These are phyloP conservation scores for Falco cherrug DNA, from an alignment of 2,797 vertebrate genomes.

Conservation along the genomic window DNA sequence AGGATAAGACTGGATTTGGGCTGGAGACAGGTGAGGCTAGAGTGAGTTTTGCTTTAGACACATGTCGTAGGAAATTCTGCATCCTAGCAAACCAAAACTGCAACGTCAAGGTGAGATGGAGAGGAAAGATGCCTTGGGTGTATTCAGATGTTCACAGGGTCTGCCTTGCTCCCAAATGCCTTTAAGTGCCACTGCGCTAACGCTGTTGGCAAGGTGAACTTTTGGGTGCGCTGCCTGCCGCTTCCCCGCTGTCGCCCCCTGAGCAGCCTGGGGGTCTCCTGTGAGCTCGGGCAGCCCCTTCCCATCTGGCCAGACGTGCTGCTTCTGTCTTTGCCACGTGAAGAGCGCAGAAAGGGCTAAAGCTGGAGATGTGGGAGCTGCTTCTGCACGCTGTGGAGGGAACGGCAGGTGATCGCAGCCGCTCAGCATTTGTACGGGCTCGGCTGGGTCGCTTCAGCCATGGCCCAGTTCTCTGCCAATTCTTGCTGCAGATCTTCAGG, in stretches of 20 bases:
- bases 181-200: accelerated
- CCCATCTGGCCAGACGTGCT: accelerated
- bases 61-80: background rate
- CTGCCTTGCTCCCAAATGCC: background rate
- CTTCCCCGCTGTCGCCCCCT: background rate
- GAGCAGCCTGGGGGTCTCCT: background rate
- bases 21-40: background rate
- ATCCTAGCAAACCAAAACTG: background rate
- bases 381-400: accelerated
- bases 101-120: background rate
- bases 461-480: background rate
- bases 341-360: background rate
- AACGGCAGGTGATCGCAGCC: background rate
- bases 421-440: background rate
- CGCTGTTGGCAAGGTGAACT: background rate
- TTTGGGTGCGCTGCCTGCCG: background rate
- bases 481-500: background rate
- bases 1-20: background rate
- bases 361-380: background rate
- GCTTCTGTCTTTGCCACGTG: background rate
- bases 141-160: accelerated
- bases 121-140: background rate
- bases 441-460: background rate
- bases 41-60: background rate
- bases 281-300: background rate